These are phyloP conservation scores for Nyctalus aviator DNA, from an alignment of 2,797 vertebrate genomes.

Conservation along the genomic window DNA sequence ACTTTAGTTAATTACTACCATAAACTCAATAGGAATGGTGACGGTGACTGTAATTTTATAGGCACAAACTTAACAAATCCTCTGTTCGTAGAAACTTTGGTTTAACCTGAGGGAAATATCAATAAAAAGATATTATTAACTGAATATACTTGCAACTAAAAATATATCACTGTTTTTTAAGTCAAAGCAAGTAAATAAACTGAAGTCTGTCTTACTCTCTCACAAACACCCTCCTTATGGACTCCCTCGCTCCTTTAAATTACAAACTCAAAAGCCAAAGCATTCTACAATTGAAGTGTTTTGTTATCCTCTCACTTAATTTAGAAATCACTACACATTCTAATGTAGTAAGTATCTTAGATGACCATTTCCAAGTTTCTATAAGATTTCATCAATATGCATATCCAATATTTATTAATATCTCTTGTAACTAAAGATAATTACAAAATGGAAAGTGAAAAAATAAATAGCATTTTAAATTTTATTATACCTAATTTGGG, in stretches of 20 bases:
- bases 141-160: slow-evolving; percentile 37
- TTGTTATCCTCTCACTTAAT: slow-evolving; percentile 1
- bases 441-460: slow-evolving; percentile 38
- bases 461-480: neutral
- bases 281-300: slow-evolving; percentile 43
- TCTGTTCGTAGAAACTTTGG: neutral
- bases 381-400: neutral
- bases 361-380: slow-evolving; percentile 22
- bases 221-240: neutral
- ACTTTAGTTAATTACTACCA: neutral
- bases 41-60: neutral
- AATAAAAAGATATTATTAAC: slow-evolving; percentile 6
- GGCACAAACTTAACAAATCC: neutral
- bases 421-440: neutral
- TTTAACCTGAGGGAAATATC: neutral
- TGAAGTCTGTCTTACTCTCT: neutral
- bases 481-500: slow-evolving; percentile 35
- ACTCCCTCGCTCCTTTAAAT: slow-evolving; percentile 11
- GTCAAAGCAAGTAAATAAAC: slow-evolving; percentile 20
- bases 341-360: neutral
- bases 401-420: neutral
- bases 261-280: slow-evolving; percentile 40
- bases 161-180: neutral
- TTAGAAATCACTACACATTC: neutral
- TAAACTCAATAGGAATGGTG: neutral